phyloP scores from a whole-genome alignment of 2,797 vertebrate genomes.

The Leptodactylus fallax region DNA sequence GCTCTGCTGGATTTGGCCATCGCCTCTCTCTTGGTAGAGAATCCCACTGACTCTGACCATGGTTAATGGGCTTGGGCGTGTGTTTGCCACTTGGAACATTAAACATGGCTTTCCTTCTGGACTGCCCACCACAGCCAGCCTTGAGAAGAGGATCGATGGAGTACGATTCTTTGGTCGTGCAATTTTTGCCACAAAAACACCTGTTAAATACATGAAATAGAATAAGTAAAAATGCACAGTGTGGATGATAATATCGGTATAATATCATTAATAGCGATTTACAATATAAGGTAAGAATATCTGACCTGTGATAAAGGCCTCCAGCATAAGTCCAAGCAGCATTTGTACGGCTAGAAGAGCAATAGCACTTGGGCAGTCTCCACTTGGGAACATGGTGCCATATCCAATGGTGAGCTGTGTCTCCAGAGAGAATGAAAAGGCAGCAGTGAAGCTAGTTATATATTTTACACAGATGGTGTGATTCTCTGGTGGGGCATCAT shows the following conservation, averaged over 20 bases:
- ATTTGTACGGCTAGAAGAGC: constrained; percentile 95
- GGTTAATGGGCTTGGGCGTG: constrained; percentile 86
- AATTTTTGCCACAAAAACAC: constrained; percentile 98
- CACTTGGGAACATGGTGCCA: constrained; percentile 97
- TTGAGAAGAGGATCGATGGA: constrained; percentile 90
- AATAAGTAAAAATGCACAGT: neutral
- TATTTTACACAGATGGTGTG: constrained; percentile 96
- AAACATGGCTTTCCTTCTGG: constrained; percentile 85
- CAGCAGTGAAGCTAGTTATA: constrained; percentile 94
- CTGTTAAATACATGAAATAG: constrained; percentile 71
- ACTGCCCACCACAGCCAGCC: constrained; percentile 85
- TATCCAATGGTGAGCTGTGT: constrained; percentile 99
- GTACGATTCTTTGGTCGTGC: constrained; percentile 93
- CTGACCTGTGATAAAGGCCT: constrained; percentile 98
- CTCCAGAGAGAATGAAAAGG: constrained; percentile 97
- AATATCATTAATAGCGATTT: neutral
- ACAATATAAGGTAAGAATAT: neutral
- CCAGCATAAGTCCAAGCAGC: constrained; percentile 96
- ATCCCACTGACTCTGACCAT: constrained; percentile 88
- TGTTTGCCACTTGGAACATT: constrained; percentile 91
- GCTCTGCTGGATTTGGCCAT: constrained; percentile 88
- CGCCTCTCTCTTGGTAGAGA: constrained; percentile 89
- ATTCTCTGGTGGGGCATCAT: constrained; percentile 87
- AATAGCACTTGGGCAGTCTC: constrained; percentile 94
- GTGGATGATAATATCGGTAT: neutral